Conservation (phyloP, 2,888 invertebrate genomes). For the Epinotia ramella region DNA sequence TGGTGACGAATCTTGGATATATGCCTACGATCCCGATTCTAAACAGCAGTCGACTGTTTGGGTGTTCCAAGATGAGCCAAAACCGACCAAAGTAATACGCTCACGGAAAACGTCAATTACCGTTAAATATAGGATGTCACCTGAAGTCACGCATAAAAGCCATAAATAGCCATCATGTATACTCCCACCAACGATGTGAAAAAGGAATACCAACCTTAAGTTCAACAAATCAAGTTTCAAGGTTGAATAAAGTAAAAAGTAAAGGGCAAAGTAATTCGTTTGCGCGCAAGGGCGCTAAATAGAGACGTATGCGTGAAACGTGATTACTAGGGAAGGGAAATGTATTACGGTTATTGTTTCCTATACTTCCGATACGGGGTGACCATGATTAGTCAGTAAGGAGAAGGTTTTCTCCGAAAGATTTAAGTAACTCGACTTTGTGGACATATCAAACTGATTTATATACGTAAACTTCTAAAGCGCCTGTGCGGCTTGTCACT, state of each 20-base stretch:
- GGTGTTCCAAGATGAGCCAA: too few relatives aligned
- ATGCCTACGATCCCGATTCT: too few relatives aligned
- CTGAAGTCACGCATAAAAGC: conserved; percentile 50
- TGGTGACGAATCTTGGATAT: too few relatives aligned
- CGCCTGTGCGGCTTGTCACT: too few relatives aligned
- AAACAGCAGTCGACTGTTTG: too few relatives aligned
- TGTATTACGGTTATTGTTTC: conserved; percentile 68
- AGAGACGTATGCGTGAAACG: conserved; percentile 55
- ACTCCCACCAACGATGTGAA: not conserved
- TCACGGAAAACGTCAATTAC: conserved; percentile 63
- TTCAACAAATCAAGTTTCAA: not conserved
- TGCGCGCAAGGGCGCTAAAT: conserved; percentile 52
- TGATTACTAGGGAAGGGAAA: conserved; percentile 58
- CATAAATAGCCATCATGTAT: conserved; percentile 19
- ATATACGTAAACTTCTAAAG: too few relatives aligned
- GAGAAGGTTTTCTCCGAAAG: too few relatives aligned
- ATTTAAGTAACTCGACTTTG: too few relatives aligned
- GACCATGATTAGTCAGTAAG: conserved; percentile 43
- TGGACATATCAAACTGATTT: too few relatives aligned
- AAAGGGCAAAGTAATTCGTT: conserved; percentile 7
- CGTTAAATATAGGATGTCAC: conserved; percentile 60
- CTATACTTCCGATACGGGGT: conserved; percentile 61
- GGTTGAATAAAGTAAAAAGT: not conserved
- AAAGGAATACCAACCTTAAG: not conserved
- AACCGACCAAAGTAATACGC: too few relatives aligned